Conservation (phyloP, 2,888 invertebrate genomes). For the Xestia ashworthii region DNA sequence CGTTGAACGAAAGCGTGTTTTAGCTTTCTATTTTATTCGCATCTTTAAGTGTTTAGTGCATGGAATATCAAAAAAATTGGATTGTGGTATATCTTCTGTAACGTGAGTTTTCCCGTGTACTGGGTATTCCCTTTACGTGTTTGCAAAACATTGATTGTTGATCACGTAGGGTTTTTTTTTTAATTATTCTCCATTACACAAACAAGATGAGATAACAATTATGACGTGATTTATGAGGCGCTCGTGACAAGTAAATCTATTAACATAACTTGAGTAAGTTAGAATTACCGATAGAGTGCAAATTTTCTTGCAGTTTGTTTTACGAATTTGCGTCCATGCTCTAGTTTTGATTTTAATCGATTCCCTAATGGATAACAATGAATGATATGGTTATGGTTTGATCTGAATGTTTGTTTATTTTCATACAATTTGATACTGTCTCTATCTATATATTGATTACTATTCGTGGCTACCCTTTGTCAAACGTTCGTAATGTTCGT, state of each 20-base stretch:
- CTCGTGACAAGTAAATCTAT: constrained; percentile 28
- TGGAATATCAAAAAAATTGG: constrained; percentile 69
- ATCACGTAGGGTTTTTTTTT: constrained; percentile 41
- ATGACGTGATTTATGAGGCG: constrained; percentile 7
- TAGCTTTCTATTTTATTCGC: constrained; percentile 59
- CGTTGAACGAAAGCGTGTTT: constrained; percentile 65
- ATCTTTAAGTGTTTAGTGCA: constrained; percentile 64
- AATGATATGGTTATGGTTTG: constrained; percentile 2
- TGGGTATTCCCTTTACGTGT: constrained; percentile 72
- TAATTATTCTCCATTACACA: not conserved
- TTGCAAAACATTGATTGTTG: constrained; percentile 73
- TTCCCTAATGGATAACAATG: constrained; percentile 32
- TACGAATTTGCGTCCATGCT: constrained; percentile 23
- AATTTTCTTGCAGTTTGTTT: constrained; percentile 25
- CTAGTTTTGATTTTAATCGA: constrained; percentile 25
- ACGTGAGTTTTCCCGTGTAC: constrained; percentile 72
- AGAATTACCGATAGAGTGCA: constrained; percentile 9
- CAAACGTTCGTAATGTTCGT: not conserved
- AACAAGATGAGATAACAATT: not conserved
- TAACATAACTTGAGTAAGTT: constrained; percentile 11
- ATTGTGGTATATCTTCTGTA: constrained; percentile 70
- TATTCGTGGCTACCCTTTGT: not conserved
- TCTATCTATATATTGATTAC: not conserved
- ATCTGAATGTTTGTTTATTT: constrained; percentile 23
- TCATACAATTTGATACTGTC: constrained; percentile 9